These are phyloP conservation scores for Enteromius fasciolatus DNA, from an alignment of 2,797 vertebrate species.

Conservation along the genomic window DNA sequence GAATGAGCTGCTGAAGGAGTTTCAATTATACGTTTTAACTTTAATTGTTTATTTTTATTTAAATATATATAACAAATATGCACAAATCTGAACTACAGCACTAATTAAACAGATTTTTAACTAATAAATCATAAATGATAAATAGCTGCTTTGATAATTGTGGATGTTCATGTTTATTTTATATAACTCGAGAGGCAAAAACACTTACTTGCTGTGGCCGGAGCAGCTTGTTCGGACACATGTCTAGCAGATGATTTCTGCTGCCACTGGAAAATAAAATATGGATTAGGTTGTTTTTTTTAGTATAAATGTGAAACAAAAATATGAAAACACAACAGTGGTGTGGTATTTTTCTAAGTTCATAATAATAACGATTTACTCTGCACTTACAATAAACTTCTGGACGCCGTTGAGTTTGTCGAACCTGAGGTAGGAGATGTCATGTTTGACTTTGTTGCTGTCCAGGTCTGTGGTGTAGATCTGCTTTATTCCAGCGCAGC, in stretches of 20 bases:
- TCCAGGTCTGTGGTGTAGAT: slow-evolving; percentile 92
- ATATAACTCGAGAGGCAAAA: neutral
- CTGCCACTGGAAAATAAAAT: slow-evolving; percentile 84
- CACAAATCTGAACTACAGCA: neutral
- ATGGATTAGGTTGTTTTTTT: neutral
- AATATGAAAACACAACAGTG: neutral
- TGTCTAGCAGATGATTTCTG: slow-evolving; percentile 62
- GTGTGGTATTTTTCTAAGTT: neutral
- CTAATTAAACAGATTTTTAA: neutral
- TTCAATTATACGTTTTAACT: neutral
- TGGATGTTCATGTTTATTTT: neutral
- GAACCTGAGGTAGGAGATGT: slow-evolving; percentile 94
- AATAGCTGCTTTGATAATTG: neutral
- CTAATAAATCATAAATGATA: neutral
- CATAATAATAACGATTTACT: neutral
- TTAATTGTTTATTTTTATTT: neutral
- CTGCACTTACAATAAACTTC: slow-evolving; percentile 87
- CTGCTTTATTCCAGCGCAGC: slow-evolving; percentile 89
- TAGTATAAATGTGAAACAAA: neutral
- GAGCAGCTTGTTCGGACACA: slow-evolving; percentile 29
- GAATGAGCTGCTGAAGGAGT: neutral
- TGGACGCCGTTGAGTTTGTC: slow-evolving; percentile 78
- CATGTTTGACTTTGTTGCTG: slow-evolving; percentile 89
- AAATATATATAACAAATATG: neutral
- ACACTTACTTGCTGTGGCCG: slow-evolving; percentile 67